Evolutionary conservation across 2,797 vertebrate genomes (phyloP), one percentile per base, ranked within the genome.

Genomic region (Masticophis lateralis): DNA sequence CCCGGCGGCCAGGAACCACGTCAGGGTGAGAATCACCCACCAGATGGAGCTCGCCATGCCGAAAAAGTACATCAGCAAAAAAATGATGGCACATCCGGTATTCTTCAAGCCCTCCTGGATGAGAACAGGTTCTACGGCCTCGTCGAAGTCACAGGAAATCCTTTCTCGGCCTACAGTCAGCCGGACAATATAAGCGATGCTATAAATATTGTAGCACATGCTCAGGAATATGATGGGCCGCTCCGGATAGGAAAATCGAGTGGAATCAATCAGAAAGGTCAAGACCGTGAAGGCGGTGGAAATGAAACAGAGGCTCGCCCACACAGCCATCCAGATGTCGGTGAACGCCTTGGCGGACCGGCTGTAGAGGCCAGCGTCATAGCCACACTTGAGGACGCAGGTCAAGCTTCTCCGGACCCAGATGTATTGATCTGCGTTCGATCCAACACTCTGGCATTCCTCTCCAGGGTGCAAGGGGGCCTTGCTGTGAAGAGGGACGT

Each of bases 141-240:
- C 98, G 96, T 99, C 99, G 98, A 99, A 98, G 98, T 99, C 99
- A 95, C 99, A 99, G 97, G 99, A 99, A 97, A 99, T 99, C 90
- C 99, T 99, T 95, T 99, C 99, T 96, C 99, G 98, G 88, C 99
- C 99, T 91, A 99, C 98, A 59, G 99, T 99, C 96, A 99, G 97
- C 91, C 99, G 98, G 91, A 99, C 99, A 97, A 99, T 98, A 97
- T 99, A 99, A 97, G 99, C 99, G 87, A 99, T 98, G 96, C 99
- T 99, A 98, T 99, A 99, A 97, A 99, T 98, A 97, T 99, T 99
- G 96, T 99, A 99, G 98, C 99, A 99, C 99, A 99, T 99, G 96
- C 99, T 99, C 91, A 99, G 98, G 96, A 99, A 99, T 97, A 99
- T 99, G 97, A 99, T 99, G 95, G 99, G 99, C 87, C 99, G 98